Evolutionary conservation across 2,113 vertebrate species (phyloP).

Genomic region (Corythoichthys haematopterus): DNA sequence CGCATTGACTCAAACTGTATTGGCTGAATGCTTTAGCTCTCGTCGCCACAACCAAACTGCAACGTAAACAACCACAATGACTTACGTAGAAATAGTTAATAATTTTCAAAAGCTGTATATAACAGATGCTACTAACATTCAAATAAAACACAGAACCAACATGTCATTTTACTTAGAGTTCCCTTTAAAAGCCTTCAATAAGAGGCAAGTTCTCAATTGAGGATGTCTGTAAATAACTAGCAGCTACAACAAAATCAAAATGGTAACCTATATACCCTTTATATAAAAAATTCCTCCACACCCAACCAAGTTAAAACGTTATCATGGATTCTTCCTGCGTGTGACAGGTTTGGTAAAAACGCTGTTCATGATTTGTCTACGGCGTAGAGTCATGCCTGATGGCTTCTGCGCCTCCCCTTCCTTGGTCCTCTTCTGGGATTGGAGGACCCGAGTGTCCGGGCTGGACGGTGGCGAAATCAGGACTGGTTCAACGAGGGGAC

Average conservation of each 20-base stretch:
- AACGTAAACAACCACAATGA: too few species aligned
- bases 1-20: too few species aligned
- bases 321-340: slow-evolving; percentile 83
- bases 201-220: slow-evolving; percentile 11
- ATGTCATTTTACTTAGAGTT: too few species aligned
- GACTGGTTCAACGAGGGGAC: slow-evolving; percentile 74
- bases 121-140: too few species aligned
- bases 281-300: background rate
- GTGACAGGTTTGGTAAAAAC: slow-evolving; percentile 85
- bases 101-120: too few species aligned
- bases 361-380: slow-evolving; percentile 73
- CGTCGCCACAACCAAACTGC: too few species aligned
- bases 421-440: slow-evolving; percentile 45
- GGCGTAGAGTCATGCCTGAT: slow-evolving; percentile 63
- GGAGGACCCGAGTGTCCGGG: slow-evolving; percentile 62
- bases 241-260: slow-evolving; percentile 25
- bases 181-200: slow-evolving; percentile 17
- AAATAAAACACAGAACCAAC: too few species aligned
- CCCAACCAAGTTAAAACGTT: background rate
- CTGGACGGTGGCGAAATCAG: slow-evolving; percentile 84
- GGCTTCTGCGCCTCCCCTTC: slow-evolving; percentile 50
- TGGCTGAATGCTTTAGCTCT: too few species aligned
- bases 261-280: slow-evolving; percentile 19
- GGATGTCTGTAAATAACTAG: too few species aligned
- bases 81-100: too few species aligned